These are phyloP conservation scores for Listrodromus nycthemerus DNA, from an alignment of 2,888 invertebrate genomes.

Conservation along the genomic window DNA sequence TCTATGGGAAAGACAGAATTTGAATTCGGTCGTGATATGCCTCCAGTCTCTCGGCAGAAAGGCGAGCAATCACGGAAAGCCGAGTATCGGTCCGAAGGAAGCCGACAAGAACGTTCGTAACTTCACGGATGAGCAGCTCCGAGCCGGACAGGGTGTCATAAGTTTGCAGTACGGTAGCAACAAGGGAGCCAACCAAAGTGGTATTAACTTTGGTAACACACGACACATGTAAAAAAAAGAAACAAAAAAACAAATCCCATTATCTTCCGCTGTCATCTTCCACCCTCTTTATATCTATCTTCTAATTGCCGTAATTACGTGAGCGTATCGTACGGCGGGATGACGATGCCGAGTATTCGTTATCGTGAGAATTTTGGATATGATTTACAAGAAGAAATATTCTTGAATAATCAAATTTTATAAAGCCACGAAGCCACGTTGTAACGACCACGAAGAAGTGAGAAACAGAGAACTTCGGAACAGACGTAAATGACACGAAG, in stretches of 20 bases:
- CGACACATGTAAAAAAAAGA: conserved; percentile 94
- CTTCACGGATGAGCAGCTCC: conserved; percentile 97
- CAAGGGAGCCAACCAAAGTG: conserved; percentile 98
- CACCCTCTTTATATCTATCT: conserved; percentile 55
- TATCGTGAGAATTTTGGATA: conserved; percentile 44
- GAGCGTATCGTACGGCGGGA: conserved; percentile 21
- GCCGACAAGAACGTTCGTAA: conserved; percentile 97
- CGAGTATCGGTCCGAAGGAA: conserved; percentile 98
- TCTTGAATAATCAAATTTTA: not conserved
- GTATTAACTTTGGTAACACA: conserved; percentile 98
- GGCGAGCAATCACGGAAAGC: conserved; percentile 93
- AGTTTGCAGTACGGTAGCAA: conserved; percentile 98
- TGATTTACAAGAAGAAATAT: conserved; percentile 19
- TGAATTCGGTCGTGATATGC: conserved; percentile 98
- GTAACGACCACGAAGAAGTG: conserved; percentile 1
- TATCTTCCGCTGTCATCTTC: conserved; percentile 51
- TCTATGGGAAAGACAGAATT: conserved; percentile 98
- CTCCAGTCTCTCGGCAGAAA: conserved; percentile 97
- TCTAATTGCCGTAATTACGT: conserved; percentile 56
- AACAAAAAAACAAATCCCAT: conserved; percentile 6
- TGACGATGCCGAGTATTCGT: conserved; percentile 19
- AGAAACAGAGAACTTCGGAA: conserved; percentile 4
- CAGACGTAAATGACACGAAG: conserved; percentile 31
- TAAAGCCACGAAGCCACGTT: not conserved
- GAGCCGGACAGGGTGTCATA: conserved; percentile 96